Conservation (phyloP, 2,113 vertebrate genomes). For the Acrocephalus arundinaceus region DNA sequence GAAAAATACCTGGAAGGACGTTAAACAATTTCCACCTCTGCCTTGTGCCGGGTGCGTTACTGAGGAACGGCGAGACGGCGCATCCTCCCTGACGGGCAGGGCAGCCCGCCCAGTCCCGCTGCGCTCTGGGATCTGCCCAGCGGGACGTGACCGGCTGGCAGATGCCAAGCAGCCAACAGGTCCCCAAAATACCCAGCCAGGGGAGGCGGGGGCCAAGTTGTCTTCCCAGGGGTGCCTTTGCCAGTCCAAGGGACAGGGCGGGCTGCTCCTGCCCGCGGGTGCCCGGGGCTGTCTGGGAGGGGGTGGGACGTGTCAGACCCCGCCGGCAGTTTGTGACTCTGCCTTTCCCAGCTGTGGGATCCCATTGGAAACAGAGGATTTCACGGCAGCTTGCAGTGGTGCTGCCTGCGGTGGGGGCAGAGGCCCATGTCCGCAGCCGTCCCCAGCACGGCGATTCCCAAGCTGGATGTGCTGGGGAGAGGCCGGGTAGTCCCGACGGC, state of each 20-base stretch:
- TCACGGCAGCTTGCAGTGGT: neutral
- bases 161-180: neutral
- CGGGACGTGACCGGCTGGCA: neutral
- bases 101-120: neutral
- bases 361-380: neutral
- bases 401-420: neutral
- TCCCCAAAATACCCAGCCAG: neutral
- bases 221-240: neutral
- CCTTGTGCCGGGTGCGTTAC: fast-evolving
- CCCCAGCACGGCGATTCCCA: fast-evolving
- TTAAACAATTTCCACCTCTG: neutral
- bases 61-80: fast-evolving
- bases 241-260: neutral
- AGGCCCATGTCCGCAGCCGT: neutral
- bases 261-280: neutral
- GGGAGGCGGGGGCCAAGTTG: neutral
- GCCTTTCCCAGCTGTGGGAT: neutral
- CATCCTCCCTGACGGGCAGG: fast-evolving
- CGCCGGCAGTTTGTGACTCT: fast-evolving
- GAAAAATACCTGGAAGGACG: neutral
- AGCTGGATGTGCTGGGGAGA: fast-evolving
- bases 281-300: fast-evolving
- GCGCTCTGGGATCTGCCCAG: neutral
- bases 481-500: fast-evolving
- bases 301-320: neutral